phyloP scores from a whole-genome alignment of 2,113 vertebrate genomes.

The Erythrocercus mccallii region DNA sequence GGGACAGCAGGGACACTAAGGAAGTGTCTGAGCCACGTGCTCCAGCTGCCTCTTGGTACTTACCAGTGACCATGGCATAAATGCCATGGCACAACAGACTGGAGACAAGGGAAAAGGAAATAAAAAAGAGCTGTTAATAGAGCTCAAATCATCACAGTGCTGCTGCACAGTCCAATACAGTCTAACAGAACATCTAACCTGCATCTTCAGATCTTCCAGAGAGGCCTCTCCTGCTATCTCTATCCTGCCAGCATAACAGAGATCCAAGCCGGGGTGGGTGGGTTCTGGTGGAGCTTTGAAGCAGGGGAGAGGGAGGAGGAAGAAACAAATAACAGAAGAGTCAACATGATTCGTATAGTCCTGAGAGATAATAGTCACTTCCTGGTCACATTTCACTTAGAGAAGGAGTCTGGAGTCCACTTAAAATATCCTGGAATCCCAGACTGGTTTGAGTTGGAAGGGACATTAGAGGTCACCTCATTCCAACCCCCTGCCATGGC shows the following conservation, averaged over 20 bases:
- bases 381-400: background rate
- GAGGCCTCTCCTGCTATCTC: constrained; percentile 85
- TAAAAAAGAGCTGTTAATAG: constrained; percentile 44
- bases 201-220: constrained; percentile 86
- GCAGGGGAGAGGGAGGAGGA: background rate
- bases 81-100: constrained; percentile 69
- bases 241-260: constrained; percentile 76
- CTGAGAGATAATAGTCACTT: background rate
- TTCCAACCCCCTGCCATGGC: background rate
- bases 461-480: background rate
- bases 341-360: background rate
- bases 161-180: background rate
- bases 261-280: constrained; percentile 11
- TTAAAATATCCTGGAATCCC: background rate
- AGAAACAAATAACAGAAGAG: background rate
- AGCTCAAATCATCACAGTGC: background rate
- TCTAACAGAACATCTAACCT: constrained; percentile 79
- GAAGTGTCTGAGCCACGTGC: background rate
- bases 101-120: constrained; percentile 59
- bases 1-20: background rate
- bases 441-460: background rate
- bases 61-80: constrained; percentile 66
- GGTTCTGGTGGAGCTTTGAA: constrained; percentile 24
- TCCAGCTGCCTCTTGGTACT: constrained; percentile 55
- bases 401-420: background rate